Conservation (phyloP, 2,113 vertebrate species). For the Anarrhichthys ocellatus region DNA sequence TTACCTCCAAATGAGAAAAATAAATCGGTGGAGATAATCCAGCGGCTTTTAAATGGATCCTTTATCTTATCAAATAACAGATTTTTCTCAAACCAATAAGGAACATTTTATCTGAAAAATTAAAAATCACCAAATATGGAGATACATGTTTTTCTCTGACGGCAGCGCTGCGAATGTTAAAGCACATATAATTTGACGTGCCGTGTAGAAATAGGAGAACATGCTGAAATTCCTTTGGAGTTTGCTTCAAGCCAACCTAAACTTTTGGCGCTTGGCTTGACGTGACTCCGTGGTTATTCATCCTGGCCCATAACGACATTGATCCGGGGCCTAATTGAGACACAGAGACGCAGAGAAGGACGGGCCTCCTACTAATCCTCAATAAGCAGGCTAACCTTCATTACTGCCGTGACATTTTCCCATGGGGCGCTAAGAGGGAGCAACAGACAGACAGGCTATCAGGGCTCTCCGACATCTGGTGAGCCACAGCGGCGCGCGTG, state of each 20-base stretch:
- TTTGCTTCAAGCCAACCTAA: not conserved
- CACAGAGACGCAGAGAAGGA: conserved; percentile 57
- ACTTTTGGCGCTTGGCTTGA: conserved; percentile 20
- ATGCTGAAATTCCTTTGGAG: not conserved
- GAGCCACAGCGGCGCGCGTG: conserved; percentile 25
- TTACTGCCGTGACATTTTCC: conserved; percentile 73
- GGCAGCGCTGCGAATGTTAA: not conserved
- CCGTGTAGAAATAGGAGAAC: not conserved
- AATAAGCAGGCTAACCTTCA: conserved; percentile 77
- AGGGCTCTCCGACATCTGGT: conserved; percentile 55
- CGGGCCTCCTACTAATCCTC: conserved; percentile 68
- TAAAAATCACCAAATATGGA: not conserved
- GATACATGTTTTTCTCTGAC: not conserved
- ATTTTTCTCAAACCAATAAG: not conserved
- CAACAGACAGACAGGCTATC: conserved; percentile 41
- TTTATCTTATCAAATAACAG: not conserved
- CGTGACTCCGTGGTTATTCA: conserved; percentile 46
- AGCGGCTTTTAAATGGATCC: not conserved
- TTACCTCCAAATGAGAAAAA: not conserved
- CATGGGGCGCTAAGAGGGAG: conserved; percentile 52
- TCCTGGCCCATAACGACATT: conserved; percentile 56
- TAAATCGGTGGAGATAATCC: not conserved
- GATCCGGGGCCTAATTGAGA: conserved; percentile 73
- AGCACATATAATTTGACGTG: not conserved
- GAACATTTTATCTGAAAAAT: not conserved